These are phyloP conservation scores for Drosophila borealis DNA, from an alignment of 2,888 invertebrate species.

Conservation along the genomic window DNA sequence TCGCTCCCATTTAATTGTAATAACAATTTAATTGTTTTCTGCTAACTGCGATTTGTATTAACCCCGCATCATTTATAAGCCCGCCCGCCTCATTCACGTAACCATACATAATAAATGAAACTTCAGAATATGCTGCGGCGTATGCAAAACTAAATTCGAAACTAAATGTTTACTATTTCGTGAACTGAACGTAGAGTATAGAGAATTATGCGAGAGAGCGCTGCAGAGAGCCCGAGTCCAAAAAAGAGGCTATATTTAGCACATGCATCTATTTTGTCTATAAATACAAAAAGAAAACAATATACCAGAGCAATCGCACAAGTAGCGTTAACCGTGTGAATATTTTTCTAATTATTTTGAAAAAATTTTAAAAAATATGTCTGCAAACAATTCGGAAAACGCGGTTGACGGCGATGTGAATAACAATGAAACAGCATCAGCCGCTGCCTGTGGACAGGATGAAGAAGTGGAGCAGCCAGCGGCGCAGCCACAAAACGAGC, in stretches of 20 bases:
- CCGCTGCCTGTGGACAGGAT: constrained; percentile 12
- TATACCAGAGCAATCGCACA: constrained; percentile 24
- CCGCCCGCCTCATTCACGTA: constrained; percentile 62
- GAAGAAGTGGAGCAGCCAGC: constrained; percentile 31
- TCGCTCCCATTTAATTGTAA: constrained; percentile 60
- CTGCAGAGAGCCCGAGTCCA: constrained; percentile 30
- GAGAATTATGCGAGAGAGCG: constrained; percentile 12
- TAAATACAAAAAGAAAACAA: constrained; percentile 66
- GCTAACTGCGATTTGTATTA: constrained; percentile 71
- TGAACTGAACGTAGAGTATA: too few relatives aligned
- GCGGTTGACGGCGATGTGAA: constrained; percentile 72
- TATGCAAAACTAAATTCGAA: constrained; percentile 61
- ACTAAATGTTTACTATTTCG: constrained; percentile 44
- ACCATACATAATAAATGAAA: constrained; percentile 69
- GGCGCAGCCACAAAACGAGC: constrained; percentile 74
- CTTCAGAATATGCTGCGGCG: constrained; percentile 62
- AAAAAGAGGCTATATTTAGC: constrained; percentile 63
- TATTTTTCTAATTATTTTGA: constrained; percentile 27
- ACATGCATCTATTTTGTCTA: constrained; percentile 68
- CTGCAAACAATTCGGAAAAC: constrained; percentile 61
- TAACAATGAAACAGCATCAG: constrained; percentile 59
- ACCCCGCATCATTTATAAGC: constrained; percentile 56
- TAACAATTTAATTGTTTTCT: constrained; percentile 74
- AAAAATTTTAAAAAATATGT: constrained; percentile 63
- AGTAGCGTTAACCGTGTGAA: constrained; percentile 38